Conservation (phyloP, 1,140 invertebrate genomes). For the Drosophila tsacasi region DNA sequence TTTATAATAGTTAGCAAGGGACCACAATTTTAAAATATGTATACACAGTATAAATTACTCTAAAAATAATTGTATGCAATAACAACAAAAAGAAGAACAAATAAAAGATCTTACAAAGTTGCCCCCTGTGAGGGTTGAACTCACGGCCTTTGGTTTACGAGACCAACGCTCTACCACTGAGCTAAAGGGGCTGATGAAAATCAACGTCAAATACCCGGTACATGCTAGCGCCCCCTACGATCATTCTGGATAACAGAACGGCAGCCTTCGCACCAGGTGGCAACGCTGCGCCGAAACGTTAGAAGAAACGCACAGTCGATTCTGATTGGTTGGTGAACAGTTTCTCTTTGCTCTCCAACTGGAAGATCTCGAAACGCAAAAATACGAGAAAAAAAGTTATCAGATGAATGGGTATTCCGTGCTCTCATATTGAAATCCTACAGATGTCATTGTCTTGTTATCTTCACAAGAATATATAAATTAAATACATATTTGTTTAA, state of each 20-base stretch:
- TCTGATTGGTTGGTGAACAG: conserved; percentile 1
- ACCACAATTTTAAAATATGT: too few relatives aligned
- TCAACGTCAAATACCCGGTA: conserved; percentile 4
- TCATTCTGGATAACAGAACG: conserved; percentile 18
- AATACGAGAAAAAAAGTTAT: background rate
- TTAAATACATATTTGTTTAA: too few relatives aligned
- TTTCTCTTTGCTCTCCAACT: background rate
- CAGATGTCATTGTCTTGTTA: too few relatives aligned
- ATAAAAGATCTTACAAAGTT: background rate
- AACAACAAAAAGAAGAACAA: background rate
- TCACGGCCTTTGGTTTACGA: conserved; percentile 97
- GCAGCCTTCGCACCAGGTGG: conserved; percentile 1
- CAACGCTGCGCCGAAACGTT: conserved; percentile 9
- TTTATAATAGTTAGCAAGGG: too few relatives aligned
- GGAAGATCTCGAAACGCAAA: background rate
- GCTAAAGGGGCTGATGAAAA: conserved; percentile 90
- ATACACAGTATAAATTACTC: background rate
- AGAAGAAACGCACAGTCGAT: background rate
- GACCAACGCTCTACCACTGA: conserved; percentile 97
- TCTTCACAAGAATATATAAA: too few relatives aligned
- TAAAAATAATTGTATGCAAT: background rate
- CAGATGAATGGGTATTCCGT: background rate
- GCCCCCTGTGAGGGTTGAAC: conserved; percentile 91
- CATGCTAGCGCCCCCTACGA: conserved; percentile 14
- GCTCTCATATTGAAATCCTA: too few relatives aligned